Evolutionary conservation across 2,888 invertebrate genomes (phyloP), one percentile per base, ranked within the genome.

Genomic region (Bellardia bayeri): DNA sequence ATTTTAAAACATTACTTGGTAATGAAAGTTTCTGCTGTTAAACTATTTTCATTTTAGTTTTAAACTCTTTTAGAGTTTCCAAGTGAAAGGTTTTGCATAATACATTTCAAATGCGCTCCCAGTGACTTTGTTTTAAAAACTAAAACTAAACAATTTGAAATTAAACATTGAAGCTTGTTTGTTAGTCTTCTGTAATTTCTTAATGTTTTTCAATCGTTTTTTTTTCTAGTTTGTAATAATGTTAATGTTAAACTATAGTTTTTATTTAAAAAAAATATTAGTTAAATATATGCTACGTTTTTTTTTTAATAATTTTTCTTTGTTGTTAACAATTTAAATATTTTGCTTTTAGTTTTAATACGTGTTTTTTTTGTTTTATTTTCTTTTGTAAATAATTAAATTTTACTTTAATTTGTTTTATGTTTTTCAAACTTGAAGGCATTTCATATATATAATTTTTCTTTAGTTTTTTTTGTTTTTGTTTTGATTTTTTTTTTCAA

Each of bases 381-480:
- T 80, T 75, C 54, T 64, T 81, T 82, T 82, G 63, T 74, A 68
- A 72, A 80, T 86, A 72, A 82, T 88, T 72, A 56, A 23, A 49
- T 68, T 86, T 85, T 85, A 42, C 71, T 79, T 37, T 88, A 56
- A 75, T 75, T 78, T 69, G 14, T 71, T 75, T 72, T 64, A 81
- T 81, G 88, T 88, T 83, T 88, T 83, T 83, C 80, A 86, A 86
- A 88, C 88, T 86, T 86, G 74, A 88, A 84, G 88, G 86, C 86
- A 86, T 86, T 84, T 88, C 76, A 45, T 82, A 72, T 76, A 72
- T 76, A 49, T 37, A 54, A 45, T 58, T 61, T 58, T 42, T 61
- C 16, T 16, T 56, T 49, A 33, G 30, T 86, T 63, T 33, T 66
- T 58, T 58, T 56, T 64, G 16, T 14, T 66, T 51, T 58, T 49